Evolutionary conservation across 2,888 invertebrate species (phyloP).

Genomic region (Andrena chrysosceles): DNA sequence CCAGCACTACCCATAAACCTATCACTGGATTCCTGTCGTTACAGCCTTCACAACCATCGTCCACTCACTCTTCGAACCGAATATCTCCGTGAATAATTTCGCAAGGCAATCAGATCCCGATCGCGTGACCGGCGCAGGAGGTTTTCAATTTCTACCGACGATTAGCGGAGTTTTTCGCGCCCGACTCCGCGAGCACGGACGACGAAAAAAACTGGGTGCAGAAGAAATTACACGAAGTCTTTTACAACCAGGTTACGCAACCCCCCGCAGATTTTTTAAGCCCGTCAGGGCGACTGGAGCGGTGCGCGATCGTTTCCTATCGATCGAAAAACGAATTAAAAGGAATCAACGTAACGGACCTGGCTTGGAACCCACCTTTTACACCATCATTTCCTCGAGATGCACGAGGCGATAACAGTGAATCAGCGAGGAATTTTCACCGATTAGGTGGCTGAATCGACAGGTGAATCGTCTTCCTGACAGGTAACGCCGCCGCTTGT

Average conservation of each 20-base stretch:
- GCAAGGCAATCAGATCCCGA: constrained; percentile 33
- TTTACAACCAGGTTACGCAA: constrained; percentile 15
- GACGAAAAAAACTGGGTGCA: neutral
- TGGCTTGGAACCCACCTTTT: neutral
- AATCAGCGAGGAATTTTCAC: neutral
- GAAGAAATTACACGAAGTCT: constrained; percentile 15
- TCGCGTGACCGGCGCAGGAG: constrained; percentile 38
- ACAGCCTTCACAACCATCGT: neutral
- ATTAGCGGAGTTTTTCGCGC: constrained; percentile 22
- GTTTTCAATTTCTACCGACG: constrained; percentile 22
- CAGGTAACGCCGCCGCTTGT: constrained; percentile 16
- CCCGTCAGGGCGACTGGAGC: neutral
- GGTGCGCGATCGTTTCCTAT: neutral
- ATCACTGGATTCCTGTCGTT: neutral
- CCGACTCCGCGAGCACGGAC: neutral
- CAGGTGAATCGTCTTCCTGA: constrained; percentile 26
- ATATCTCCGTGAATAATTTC: constrained; percentile 27
- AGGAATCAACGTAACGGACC: neutral
- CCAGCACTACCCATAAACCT: too few relatives aligned
- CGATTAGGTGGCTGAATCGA: neutral
- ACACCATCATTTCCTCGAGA: neutral
- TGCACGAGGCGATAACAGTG: neutral
- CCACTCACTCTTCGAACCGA: constrained; percentile 16
- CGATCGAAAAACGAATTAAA: neutral
- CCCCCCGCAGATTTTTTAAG: neutral